Conservation (phyloP, 2,797 vertebrate species). For the Trematomus bernacchii region DNA sequence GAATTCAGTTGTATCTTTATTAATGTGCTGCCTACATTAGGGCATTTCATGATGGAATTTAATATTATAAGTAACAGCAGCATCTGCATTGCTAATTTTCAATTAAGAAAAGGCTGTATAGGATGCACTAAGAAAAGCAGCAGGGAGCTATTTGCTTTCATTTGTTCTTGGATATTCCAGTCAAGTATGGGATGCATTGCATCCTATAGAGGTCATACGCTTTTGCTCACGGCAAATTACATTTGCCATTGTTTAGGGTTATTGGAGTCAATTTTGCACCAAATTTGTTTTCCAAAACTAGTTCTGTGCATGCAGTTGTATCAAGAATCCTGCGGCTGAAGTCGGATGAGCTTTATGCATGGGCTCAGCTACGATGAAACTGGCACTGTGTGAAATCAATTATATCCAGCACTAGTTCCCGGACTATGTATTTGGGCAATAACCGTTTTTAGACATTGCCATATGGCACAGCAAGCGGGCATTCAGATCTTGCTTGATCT, state of each 20-base stretch:
- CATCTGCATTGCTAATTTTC: not conserved
- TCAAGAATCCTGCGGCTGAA: conserved; percentile 40
- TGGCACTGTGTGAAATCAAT: conserved; percentile 50
- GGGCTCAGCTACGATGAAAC: conserved; percentile 41
- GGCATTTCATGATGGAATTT: conserved; percentile 3
- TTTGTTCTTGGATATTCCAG: conserved; percentile 22
- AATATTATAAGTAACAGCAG: not conserved
- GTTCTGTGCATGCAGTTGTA: conserved; percentile 38
- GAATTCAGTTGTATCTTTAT: conserved; percentile 3
- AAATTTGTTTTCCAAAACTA: conserved; percentile 71
- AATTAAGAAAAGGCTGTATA: not conserved
- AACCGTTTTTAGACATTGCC: conserved; percentile 38
- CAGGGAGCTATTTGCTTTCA: conserved; percentile 28
- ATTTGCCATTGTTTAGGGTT: conserved; percentile 70
- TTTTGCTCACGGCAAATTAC: conserved; percentile 51
- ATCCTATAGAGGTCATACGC: conserved; percentile 16
- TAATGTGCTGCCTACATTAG: not conserved
- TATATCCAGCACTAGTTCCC: conserved; percentile 48
- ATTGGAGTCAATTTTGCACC: conserved; percentile 59
- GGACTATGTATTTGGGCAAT: conserved; percentile 38
- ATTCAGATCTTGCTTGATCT: conserved; percentile 47
- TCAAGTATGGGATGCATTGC: conserved; percentile 6
- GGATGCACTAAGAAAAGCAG: conserved; percentile 11
- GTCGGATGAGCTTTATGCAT: not conserved
- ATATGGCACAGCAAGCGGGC: conserved; percentile 46